These are phyloP conservation scores for Paelopatides confundens DNA, from an alignment of 53 echinoderm and acorn worm species.

Conservation along the genomic window DNA sequence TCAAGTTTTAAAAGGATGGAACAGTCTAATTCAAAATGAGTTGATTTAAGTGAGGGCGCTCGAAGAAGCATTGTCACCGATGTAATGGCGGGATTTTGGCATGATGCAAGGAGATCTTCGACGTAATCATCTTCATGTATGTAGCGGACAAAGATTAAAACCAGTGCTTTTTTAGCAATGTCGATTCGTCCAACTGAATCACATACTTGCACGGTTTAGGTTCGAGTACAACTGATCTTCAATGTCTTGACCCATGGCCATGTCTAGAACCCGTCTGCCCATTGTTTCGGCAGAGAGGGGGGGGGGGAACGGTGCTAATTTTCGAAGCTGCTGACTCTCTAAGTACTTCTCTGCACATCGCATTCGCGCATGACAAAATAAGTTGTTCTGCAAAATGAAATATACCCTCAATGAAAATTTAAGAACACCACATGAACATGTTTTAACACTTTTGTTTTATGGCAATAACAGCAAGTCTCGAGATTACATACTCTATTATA, in stretches of 20 bases:
- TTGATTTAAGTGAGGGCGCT: too few relatives aligned
- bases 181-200: slow-evolving; percentile 27
- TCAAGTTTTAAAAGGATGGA: too few relatives aligned
- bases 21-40: too few relatives aligned
- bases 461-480: too few relatives aligned
- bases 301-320: not conserved
- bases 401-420: too few relatives aligned
- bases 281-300: slow-evolving; percentile 1
- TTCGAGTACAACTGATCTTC: not conserved
- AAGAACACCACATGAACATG: too few relatives aligned
- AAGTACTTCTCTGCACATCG: not conserved
- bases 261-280: not conserved
- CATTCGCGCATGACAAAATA: slow-evolving; percentile 6
- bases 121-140: slow-evolving; percentile 4
- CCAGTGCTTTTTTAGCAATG: slow-evolving; percentile 12
- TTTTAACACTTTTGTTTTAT: too few relatives aligned
- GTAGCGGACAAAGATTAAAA: slow-evolving; percentile 29
- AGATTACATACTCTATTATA: too few relatives aligned
- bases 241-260: slow-evolving; percentile 35
- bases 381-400: too few relatives aligned
- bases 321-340: not conserved
- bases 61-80: too few relatives aligned
- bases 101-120: slow-evolving; percentile 34
- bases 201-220: not conserved
- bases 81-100: too few relatives aligned